Percentiles rank a stretch among this genome's conserved stretches.
Conservation (phyloP, 2,888 invertebrate species). For the Chaitophorus viminalis region DNA sequence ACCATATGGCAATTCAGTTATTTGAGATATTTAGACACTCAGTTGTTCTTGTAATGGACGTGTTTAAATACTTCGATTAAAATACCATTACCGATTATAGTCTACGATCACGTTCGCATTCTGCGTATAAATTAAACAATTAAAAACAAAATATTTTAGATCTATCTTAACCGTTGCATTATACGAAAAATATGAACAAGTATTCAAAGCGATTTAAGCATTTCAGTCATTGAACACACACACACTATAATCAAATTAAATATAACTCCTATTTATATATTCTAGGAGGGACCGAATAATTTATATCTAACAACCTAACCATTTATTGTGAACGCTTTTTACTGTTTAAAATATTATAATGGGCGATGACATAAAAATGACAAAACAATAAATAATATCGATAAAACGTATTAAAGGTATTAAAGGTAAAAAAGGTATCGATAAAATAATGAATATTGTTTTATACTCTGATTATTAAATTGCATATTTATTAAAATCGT, state of each 20-base stretch:
- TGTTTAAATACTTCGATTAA: background rate
- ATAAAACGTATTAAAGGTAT: too few relatives aligned
- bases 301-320: background rate
- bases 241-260: background rate
- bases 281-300: background rate
- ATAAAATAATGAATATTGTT: background rate
- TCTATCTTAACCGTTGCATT: background rate
- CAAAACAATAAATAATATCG: background rate
- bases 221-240: background rate
- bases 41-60: background rate
- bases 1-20: background rate
- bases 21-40: background rate
- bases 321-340: background rate
- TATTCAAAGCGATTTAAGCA: background rate
- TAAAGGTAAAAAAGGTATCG: too few relatives aligned
- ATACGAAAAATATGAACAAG: background rate
- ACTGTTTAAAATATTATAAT: background rate
- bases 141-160: background rate
- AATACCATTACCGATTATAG: background rate
- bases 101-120: background rate
- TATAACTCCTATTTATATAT: background rate
- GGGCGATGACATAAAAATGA: background rate
- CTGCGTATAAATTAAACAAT: background rate
- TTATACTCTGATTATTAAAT: background rate
- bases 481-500: background rate